A percentile compares a stretch with the other conserved stretches of the same genome.
These are phyloP conservation scores for Cotesia typhae DNA, from an alignment of 1,140 invertebrate species.

Conservation along the genomic window DNA sequence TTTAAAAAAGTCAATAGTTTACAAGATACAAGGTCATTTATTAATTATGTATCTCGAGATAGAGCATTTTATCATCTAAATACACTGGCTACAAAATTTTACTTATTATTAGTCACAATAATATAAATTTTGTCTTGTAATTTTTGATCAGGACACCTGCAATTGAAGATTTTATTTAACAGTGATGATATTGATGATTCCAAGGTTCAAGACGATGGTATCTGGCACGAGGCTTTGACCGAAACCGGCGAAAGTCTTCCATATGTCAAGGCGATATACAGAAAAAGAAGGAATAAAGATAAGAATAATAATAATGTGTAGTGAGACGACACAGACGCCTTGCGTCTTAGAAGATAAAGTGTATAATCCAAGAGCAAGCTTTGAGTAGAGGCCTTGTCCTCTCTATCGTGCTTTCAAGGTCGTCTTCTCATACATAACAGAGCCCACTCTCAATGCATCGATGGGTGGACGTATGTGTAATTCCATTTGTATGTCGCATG, in stretches of 20 bases:
- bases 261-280: slow-evolving; percentile 6
- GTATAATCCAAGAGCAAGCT: slow-evolving; percentile 39
- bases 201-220: slow-evolving; percentile 1
- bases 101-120: too few species aligned
- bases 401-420: slow-evolving; percentile 58
- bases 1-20: too few species aligned
- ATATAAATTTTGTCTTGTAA: too few species aligned
- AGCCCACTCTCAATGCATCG: slow-evolving; percentile 11
- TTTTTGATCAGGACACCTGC: too few species aligned
- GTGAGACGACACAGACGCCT: not conserved
- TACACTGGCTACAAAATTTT: too few species aligned
- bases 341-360: slow-evolving; percentile 40
- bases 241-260: slow-evolving; percentile 34
- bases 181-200: not conserved
- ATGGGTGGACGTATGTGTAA: slow-evolving; percentile 1
- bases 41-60: too few species aligned
- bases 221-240: slow-evolving; percentile 25
- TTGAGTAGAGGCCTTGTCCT: slow-evolving; percentile 52
- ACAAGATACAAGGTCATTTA: too few species aligned
- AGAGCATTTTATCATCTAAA: too few species aligned
- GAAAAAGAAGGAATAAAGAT: slow-evolving; percentile 19
- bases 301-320: slow-evolving; percentile 2
- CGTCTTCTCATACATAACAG: slow-evolving; percentile 48
- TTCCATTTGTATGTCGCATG: too few species aligned
- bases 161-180: not conserved